Evolutionary conservation across 1,140 invertebrate genomes (phyloP).

Genomic region (Leptonema lineaticorne): DNA sequence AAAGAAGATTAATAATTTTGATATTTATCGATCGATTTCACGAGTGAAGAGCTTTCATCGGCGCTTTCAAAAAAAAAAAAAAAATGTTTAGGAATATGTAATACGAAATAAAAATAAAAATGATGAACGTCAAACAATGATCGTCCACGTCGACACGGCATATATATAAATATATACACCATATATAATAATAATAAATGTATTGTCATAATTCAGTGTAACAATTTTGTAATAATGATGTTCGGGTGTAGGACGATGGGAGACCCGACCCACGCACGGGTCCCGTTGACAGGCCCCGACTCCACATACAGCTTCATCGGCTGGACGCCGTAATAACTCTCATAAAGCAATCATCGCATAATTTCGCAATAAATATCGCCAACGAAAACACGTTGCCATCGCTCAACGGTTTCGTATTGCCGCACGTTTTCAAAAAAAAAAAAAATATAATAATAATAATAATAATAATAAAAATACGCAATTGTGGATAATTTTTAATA

Average conservation of each 20-base stretch:
- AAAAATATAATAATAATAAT: too few relatives aligned
- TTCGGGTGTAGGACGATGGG: conserved; percentile 22
- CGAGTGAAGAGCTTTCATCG: too few relatives aligned
- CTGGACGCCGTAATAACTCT: conserved; percentile 34
- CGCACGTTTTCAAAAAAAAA: neutral
- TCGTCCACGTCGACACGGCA: neutral
- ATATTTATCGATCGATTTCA: too few relatives aligned
- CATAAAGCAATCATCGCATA: conserved; percentile 42
- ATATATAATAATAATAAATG: neutral
- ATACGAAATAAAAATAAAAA: neutral
- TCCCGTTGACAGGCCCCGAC: conserved; percentile 29
- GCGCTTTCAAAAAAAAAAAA: too few relatives aligned
- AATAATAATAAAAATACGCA: too few relatives aligned
- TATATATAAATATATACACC: too few relatives aligned
- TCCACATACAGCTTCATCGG: neutral
- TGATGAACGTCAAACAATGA: neutral
- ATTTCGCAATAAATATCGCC: conserved; percentile 38
- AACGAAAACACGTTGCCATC: neutral
- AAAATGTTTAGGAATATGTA: too few relatives aligned
- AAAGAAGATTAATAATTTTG: too few relatives aligned
- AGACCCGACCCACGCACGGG: conserved; percentile 33
- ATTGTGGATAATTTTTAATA: too few relatives aligned
- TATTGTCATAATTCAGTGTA: conserved; percentile 31
- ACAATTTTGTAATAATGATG: conserved; percentile 30
- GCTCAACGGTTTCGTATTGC: neutral